Conservation (phyloP, 2,113 vertebrate genomes). For the Coryphaenoides rupestris region DNA sequence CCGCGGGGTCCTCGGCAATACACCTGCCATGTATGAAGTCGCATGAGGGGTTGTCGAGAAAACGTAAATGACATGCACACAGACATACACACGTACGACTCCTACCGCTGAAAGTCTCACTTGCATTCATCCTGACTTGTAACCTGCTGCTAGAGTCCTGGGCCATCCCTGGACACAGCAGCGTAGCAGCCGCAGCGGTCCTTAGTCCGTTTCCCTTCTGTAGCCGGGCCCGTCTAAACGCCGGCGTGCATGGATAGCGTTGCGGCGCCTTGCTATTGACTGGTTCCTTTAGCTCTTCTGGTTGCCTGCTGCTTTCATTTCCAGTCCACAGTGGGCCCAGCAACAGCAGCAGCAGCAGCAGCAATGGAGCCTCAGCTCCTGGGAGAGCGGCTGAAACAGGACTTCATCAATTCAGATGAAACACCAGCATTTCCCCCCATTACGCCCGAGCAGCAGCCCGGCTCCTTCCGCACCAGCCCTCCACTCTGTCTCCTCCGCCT, state of each 20-base stretch:
- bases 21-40: too few relatives aligned
- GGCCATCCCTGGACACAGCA: too few relatives aligned
- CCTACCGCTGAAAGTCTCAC: too few relatives aligned
- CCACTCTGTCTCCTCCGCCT: conserved; percentile 52
- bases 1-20: too few relatives aligned
- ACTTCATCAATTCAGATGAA: conserved; percentile 92
- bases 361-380: conserved; percentile 65
- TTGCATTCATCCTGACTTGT: too few relatives aligned
- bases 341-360: conserved; percentile 50
- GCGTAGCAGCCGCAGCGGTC: background rate
- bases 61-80: too few relatives aligned
- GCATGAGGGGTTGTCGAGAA: too few relatives aligned
- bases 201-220: background rate
- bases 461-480: conserved; percentile 54
- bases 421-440: conserved; percentile 85
- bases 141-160: too few relatives aligned
- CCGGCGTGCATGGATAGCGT: conserved; percentile 20
- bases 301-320: conserved; percentile 83
- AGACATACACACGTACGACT: too few relatives aligned
- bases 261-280: conserved; percentile 43
- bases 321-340: too few relatives aligned
- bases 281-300: conserved; percentile 44
- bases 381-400: conserved; percentile 85
- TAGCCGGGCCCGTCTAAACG: conserved; percentile 10
- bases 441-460: conserved; percentile 76